phyloP scores from a whole-genome alignment of 2,797 vertebrate genomes.

The Odontamblyopus rebecca region DNA sequence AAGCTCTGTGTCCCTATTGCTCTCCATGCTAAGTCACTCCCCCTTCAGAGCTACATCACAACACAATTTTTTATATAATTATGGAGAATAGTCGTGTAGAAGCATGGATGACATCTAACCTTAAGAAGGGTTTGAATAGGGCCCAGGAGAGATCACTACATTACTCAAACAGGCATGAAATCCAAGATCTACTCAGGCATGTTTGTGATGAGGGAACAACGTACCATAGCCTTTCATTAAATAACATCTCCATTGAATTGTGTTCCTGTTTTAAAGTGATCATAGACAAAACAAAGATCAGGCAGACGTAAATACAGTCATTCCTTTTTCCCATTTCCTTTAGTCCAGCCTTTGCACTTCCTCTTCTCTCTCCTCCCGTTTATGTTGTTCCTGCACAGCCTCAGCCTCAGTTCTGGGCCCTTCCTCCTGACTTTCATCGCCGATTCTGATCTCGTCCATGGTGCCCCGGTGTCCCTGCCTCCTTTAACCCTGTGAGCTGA shows the following conservation, averaged over 20 bases:
- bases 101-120: too few relatives aligned
- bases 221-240: too few relatives aligned
- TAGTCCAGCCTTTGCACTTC: slow-evolving; percentile 15
- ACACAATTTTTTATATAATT: too few relatives aligned
- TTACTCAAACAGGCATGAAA: too few relatives aligned
- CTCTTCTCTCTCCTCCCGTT: slow-evolving; percentile 3
- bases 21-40: too few relatives aligned
- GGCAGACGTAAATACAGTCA: neutral
- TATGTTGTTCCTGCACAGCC: slow-evolving; percentile 14
- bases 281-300: neutral
- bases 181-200: too few relatives aligned
- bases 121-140: too few relatives aligned
- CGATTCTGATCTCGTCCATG: slow-evolving; percentile 57
- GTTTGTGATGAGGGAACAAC: too few relatives aligned
- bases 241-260: slow-evolving; percentile 1
- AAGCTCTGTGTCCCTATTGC: too few relatives aligned
- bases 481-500: slow-evolving; percentile 74
- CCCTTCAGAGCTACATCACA: too few relatives aligned
- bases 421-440: slow-evolving; percentile 54
- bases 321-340: neutral
- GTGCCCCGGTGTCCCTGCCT: slow-evolving; percentile 59
- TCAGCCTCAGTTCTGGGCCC: slow-evolving; percentile 22
- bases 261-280: neutral
- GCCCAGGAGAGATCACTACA: too few relatives aligned
- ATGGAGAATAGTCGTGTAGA: too few relatives aligned